Percentiles rank a stretch among this genome's conserved stretches.
phyloP scores from a whole-genome alignment of 2,113 vertebrate species.

The Machaerirhynchus nigripectus region DNA sequence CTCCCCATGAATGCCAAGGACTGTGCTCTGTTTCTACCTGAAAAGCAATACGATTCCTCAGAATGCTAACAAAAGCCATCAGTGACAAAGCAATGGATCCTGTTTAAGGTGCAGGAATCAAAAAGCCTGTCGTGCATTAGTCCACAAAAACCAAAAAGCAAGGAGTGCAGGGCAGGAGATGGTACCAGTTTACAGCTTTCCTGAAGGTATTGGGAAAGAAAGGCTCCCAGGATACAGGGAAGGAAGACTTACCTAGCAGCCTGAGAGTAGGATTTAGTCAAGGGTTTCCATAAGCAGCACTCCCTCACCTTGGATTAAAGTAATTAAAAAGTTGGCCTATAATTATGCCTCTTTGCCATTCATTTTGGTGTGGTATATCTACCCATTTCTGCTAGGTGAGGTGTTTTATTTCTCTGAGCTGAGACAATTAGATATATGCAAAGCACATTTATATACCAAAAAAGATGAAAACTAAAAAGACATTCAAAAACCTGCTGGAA shows the following conservation, averaged over 20 bases:
- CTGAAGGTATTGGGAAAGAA: background rate
- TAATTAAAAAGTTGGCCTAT: background rate
- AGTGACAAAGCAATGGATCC: background rate
- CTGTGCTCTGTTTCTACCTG: background rate
- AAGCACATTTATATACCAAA: background rate
- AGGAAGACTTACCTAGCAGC: background rate
- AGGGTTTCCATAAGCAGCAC: background rate
- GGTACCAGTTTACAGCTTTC: background rate
- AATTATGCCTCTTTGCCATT: background rate
- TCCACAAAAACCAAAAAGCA: background rate
- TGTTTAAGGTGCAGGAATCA: background rate
- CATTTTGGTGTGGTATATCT: background rate
- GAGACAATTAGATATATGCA: background rate
- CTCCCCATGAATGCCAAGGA: fast-evolving
- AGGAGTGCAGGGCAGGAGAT: background rate
- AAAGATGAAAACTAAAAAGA: background rate
- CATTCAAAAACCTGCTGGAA: background rate
- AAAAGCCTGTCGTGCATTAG: fast-evolving
- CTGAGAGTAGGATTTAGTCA: background rate
- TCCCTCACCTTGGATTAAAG: background rate
- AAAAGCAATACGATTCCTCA: background rate
- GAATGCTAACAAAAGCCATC: background rate
- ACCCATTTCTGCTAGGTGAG: background rate
- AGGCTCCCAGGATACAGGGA: fast-evolving
- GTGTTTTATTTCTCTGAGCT: background rate